These are phyloP conservation scores for Ardeotis arabs DNA, from an alignment of 2,113 vertebrate species.

Conservation along the genomic window DNA sequence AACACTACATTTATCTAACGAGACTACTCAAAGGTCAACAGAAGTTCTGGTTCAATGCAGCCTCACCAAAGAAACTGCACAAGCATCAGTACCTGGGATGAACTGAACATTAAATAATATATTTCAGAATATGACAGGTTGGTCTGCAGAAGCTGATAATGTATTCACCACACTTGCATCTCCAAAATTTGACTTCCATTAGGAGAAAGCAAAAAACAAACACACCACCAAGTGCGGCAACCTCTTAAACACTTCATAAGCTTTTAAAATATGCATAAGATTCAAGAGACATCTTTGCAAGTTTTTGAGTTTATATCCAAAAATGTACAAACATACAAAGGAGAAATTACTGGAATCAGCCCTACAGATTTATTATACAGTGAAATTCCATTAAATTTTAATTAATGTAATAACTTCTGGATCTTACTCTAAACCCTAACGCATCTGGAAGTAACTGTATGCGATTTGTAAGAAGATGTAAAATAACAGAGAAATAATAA, in stretches of 20 bases:
- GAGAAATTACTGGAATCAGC: neutral
- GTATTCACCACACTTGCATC: neutral
- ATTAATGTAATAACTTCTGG: neutral
- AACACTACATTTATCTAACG: neutral
- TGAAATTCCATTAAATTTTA: neutral
- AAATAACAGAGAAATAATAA: neutral
- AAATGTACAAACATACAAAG: neutral
- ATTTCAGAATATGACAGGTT: neutral
- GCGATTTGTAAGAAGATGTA: rapidly evolving
- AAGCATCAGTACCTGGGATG: neutral
- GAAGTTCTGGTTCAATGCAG: neutral
- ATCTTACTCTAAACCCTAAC: neutral
- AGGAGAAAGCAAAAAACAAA: neutral
- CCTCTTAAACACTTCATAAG: neutral
- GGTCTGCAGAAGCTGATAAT: neutral
- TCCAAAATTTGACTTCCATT: neutral
- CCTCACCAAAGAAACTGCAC: neutral
- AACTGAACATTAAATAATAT: neutral
- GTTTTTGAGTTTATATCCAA: neutral
- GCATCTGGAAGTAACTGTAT: neutral
- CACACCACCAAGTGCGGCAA: neutral
- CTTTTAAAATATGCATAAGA: rapidly evolving
- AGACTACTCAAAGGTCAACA: neutral
- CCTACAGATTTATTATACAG: neutral
- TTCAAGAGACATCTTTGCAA: neutral